A percentile compares a stretch with the other conserved stretches of the same genome.
Conservation (phyloP, 2,888 invertebrate species). For the Chromoteleia sp. region DNA sequence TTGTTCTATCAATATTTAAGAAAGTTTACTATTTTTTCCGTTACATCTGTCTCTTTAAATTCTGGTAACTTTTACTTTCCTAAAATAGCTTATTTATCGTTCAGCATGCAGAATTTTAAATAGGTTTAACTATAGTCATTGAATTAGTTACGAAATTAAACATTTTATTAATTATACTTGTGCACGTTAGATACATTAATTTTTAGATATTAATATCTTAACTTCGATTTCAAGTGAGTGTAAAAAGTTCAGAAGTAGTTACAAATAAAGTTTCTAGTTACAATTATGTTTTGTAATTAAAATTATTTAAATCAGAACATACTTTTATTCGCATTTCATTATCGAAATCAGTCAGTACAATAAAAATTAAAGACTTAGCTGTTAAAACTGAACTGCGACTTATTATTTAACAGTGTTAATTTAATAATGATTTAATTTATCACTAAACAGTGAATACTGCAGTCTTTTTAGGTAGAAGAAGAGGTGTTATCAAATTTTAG, state of each 20-base stretch:
- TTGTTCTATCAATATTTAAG: conserved; percentile 74
- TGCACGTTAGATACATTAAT: conserved; percentile 74
- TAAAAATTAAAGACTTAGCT: too few species aligned
- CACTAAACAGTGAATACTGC: conserved; percentile 3
- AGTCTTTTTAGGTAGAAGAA: conserved; percentile 40
- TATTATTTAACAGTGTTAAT: neutral
- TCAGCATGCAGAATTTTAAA: conserved; percentile 65
- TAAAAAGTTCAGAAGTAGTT: neutral
- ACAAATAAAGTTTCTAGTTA: too few species aligned
- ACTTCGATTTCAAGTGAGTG: neutral
- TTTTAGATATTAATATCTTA: conserved; percentile 21
- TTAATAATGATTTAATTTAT: too few species aligned
- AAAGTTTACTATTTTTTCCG: conserved; percentile 79
- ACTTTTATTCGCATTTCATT: too few species aligned
- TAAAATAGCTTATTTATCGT: conserved; percentile 54
- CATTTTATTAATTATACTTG: conserved; percentile 54
- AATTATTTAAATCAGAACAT: too few species aligned
- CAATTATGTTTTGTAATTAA: too few species aligned
- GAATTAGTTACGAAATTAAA: conserved; percentile 52
- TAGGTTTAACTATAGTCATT: conserved; percentile 65
- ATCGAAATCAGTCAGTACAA: too few species aligned
- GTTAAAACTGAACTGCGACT: neutral
- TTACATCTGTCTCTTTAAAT: conserved; percentile 84
- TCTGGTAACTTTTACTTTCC: conserved; percentile 75
- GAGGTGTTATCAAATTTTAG: conserved; percentile 34